These are phyloP conservation scores for Strix occidentalis DNA, from an alignment of 2,797 vertebrate genomes.

Conservation along the genomic window DNA sequence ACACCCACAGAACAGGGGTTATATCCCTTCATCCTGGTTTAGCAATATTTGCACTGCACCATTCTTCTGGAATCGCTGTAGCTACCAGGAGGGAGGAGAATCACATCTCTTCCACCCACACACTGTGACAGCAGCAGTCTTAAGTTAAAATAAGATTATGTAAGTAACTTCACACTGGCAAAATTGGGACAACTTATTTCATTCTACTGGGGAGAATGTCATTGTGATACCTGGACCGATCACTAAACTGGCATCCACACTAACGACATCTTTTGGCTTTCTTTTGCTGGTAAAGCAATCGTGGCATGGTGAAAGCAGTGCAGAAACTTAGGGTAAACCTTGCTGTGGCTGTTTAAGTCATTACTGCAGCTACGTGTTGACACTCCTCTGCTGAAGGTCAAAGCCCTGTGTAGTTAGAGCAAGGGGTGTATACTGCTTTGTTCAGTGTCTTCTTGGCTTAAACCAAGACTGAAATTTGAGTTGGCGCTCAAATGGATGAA, in stretches of 20 bases:
- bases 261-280: neutral
- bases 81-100: neutral
- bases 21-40: neutral
- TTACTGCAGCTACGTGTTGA: neutral
- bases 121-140: neutral
- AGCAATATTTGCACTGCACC: neutral
- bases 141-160: neutral
- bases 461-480: neutral
- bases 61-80: neutral
- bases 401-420: neutral
- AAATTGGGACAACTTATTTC: neutral
- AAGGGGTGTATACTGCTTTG: neutral
- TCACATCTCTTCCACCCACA: rapidly evolving
- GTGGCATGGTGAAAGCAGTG: neutral
- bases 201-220: neutral
- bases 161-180: neutral
- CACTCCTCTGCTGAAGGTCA: neutral
- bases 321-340: neutral
- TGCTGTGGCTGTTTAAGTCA: neutral
- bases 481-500: neutral
- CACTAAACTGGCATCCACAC: neutral
- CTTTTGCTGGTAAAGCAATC: neutral
- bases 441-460: neutral
- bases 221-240: neutral
- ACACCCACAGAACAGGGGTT: neutral